A percentile compares a stretch with the other conserved stretches of the same genome.
Evolutionary conservation across 1,140 invertebrate species (phyloP).

Genomic region (Dendroctonus valens): DNA sequence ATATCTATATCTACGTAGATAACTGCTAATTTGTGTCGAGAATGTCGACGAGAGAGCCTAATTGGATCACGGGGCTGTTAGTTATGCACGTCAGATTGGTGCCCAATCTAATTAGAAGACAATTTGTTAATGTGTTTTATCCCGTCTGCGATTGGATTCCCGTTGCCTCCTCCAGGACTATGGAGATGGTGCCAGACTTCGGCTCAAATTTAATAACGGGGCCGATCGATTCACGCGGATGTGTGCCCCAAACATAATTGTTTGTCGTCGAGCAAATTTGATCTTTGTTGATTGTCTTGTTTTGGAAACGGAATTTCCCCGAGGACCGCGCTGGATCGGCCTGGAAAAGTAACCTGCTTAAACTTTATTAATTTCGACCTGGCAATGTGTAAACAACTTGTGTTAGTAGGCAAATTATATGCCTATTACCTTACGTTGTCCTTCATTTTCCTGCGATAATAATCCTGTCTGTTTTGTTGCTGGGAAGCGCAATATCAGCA

Average conservation of each 20-base stretch:
- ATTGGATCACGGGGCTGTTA: constrained; percentile 45
- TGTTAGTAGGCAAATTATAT: too few species aligned
- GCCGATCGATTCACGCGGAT: constrained; percentile 37
- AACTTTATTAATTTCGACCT: too few species aligned
- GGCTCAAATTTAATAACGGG: constrained; percentile 45
- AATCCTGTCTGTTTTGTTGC: too few species aligned
- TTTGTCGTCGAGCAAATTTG: constrained; percentile 30
- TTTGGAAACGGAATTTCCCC: constrained; percentile 25
- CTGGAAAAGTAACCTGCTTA: too few species aligned
- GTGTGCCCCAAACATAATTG: constrained; percentile 23
- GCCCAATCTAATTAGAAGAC: constrained; percentile 51
- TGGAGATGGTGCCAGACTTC: constrained; percentile 24
- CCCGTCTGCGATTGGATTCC: constrained; percentile 48
- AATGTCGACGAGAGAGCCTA: constrained; percentile 31
- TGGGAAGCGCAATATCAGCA: too few species aligned
- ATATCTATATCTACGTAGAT: constrained; percentile 8
- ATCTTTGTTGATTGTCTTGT: constrained; percentile 33
- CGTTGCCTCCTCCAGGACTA: constrained; percentile 15
- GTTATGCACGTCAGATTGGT: constrained; percentile 50
- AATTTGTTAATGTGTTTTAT: constrained; percentile 52
- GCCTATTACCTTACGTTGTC: too few species aligned
- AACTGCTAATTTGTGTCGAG: constrained; percentile 22
- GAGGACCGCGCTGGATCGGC: too few species aligned
- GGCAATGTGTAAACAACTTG: too few species aligned
- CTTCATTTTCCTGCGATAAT: too few species aligned